These are phyloP conservation scores for Drosophila kurseongensis DNA, from an alignment of 1,140 invertebrate species.

Conservation along the genomic window DNA sequence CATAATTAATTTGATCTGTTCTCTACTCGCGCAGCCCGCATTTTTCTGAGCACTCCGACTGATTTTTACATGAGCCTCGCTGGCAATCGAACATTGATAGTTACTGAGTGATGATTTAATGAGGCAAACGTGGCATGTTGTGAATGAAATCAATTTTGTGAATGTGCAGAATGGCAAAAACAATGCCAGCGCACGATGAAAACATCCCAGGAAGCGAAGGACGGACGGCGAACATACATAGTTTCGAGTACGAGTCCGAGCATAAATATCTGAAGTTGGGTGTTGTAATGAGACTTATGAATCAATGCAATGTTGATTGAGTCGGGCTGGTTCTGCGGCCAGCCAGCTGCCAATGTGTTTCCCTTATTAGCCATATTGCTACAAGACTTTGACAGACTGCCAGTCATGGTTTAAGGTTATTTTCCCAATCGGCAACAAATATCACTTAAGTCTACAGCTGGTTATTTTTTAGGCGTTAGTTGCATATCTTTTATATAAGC, in stretches of 20 bases:
- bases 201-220: constrained; percentile 41
- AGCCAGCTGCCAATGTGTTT: constrained; percentile 37
- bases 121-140: constrained; percentile 82
- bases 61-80: constrained; percentile 68
- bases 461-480: neutral
- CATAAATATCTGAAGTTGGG: constrained; percentile 32
- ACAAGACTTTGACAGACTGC: neutral
- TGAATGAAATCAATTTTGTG: constrained; percentile 83
- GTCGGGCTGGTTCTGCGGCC: constrained; percentile 1
- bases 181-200: constrained; percentile 26
- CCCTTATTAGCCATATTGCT: constrained; percentile 38
- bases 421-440: neutral
- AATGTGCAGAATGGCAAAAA: constrained; percentile 77
- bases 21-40: constrained; percentile 17
- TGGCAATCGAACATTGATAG: constrained; percentile 77
- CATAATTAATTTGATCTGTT: constrained; percentile 77
- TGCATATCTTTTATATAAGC: too few species aligned
- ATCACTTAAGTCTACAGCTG: neutral
- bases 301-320: constrained; percentile 60
- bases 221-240: constrained; percentile 18
- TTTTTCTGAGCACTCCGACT: constrained; percentile 61
- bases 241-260: constrained; percentile 9
- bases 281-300: constrained; percentile 59
- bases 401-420: constrained; percentile 19
- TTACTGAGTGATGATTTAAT: constrained; percentile 83